Base-by-base conservation (phyloP, 2,797 vertebrate species). In the Rhinoraja longicauda region DNA sequence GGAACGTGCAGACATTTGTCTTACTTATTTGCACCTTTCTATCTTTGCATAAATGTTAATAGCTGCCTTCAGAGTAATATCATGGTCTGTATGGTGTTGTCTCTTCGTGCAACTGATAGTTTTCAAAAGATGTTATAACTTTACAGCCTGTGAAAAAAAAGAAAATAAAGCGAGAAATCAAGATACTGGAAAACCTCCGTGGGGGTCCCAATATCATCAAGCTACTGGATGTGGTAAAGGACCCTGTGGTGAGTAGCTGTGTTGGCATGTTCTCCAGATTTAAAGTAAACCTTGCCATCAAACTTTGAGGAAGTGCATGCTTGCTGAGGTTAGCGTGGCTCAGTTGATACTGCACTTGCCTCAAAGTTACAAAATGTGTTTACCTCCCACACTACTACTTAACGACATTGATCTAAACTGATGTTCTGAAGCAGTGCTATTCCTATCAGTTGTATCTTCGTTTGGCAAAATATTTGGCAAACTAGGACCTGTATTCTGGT, bases 121-220 rank as follows among this genome's bases (percentile, higher is more conserved):
- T 73, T 75, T 57, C 17, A 36, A 77, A 88, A 36, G 2, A 84
- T 15, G 32, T 88, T 90, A 39, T 92, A 45, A 73, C 57, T 92
- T 95, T 96, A 94, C 96, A 99, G 99, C 99, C 99, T 94, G 98
- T 99, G 95, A 99, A 99, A 96, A 99, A 99, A 97, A 99, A 99
- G 97, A 99, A 99, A 97, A 99, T 99, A 96, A 99, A 99, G 95
- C 97, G 99, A 0, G 98, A 99, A 95, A 99, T 99, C 95, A 99
- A 99, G 95, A 99, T 99, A 95, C 96, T 99, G 96, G 98, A 99
- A 95, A 99, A 99, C 94, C 95, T 99, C 84, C 97, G 98, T 39
- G 98, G 99, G 93, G 99, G 98, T 96, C 99, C 98, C 96, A 99
- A 99, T 97, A 98, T 99, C 95, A 99, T 99, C 95, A 98, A 98